Conservation (phyloP, 2,888 invertebrate genomes). For the Mechanitis messenoides region DNA sequence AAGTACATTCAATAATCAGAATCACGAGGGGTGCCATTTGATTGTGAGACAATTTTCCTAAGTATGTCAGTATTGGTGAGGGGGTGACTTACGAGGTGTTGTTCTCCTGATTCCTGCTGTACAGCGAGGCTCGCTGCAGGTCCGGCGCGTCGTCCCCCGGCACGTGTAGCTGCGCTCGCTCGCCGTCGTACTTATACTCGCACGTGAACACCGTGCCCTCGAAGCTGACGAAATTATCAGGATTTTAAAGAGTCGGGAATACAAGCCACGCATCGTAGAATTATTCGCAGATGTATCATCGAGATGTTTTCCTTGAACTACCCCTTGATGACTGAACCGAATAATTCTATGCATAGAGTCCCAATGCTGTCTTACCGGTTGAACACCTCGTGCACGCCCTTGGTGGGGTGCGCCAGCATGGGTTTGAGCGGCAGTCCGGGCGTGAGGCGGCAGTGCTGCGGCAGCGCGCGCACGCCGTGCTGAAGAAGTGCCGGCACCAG, state of each 20-base stretch:
- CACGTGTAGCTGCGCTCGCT: conserved; percentile 91
- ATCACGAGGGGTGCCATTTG: neutral
- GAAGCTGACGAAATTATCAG: conserved; percentile 67
- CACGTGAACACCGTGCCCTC: conserved; percentile 94
- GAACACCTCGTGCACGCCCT: conserved; percentile 92
- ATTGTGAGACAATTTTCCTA: too few species aligned
- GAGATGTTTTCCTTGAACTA: neutral
- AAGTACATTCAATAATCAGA: conserved; percentile 67
- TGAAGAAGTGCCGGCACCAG: conserved; percentile 87
- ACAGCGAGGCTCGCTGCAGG: conserved; percentile 83
- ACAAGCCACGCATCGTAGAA: too few species aligned
- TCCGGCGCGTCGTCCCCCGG: conserved; percentile 69
- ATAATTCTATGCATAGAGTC: neutral
- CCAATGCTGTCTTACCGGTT: conserved; percentile 68
- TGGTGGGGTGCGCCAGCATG: conserved; percentile 99
- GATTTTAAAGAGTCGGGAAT: neutral
- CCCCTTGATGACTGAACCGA: neutral
- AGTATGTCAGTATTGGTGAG: conserved; percentile 35
- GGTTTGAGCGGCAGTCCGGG: conserved; percentile 97
- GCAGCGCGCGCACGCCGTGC: conserved; percentile 85
- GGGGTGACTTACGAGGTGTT: conserved; percentile 55
- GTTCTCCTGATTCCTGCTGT: conserved; percentile 91
- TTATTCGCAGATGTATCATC: too few species aligned
- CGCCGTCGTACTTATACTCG: conserved; percentile 99
- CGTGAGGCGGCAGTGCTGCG: conserved; percentile 87